phyloP scores from a whole-genome alignment of 2,113 vertebrate genomes.

The Ivindomyrus marchei region DNA sequence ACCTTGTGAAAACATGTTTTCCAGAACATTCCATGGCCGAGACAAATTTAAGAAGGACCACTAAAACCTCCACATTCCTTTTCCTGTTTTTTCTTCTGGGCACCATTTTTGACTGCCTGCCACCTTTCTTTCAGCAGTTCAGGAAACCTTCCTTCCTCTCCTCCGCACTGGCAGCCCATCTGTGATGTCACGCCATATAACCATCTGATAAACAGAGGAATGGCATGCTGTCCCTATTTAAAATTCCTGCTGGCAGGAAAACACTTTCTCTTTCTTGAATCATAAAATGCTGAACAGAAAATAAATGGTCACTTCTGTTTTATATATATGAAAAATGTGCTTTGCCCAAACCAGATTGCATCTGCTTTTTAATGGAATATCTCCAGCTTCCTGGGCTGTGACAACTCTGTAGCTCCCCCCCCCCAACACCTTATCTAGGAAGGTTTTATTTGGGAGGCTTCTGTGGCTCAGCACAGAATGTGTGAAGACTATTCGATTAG shows the following conservation, averaged over 20 bases:
- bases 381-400: not conserved
- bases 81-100: not conserved
- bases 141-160: not conserved
- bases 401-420: not conserved
- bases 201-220: conserved; percentile 4
- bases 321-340: not conserved
- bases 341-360: not conserved
- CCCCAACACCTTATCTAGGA: not conserved
- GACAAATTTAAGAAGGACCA: not conserved
- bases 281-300: not conserved
- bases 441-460: not conserved
- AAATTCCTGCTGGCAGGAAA: not conserved
- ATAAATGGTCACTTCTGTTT: not conserved
- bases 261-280: not conserved
- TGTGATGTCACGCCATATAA: not conserved
- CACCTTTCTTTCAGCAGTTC: not conserved
- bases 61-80: not conserved
- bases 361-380: not conserved
- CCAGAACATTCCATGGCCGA: not conserved
- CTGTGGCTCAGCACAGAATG: not conserved
- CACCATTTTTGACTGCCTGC: not conserved
- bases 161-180: not conserved
- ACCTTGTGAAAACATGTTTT: not conserved
- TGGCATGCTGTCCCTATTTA: not conserved
- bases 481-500: not conserved